Evolutionary conservation across 2,888 invertebrate species (phyloP).

Genomic region (Diaphora mendica): DNA sequence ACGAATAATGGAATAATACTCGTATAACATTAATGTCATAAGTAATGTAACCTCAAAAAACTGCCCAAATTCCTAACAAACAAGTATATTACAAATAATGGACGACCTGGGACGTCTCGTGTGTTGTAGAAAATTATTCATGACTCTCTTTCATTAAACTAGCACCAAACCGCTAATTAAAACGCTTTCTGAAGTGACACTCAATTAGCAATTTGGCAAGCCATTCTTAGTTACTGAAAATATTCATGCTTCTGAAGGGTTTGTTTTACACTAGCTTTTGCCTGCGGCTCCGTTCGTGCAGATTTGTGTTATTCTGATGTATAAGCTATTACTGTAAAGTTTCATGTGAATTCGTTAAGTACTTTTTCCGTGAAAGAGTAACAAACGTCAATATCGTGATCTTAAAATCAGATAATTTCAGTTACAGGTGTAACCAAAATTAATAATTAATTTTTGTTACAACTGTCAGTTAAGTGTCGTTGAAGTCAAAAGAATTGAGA

Average conservation of each 20-base stretch:
- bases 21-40: neutral
- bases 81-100: neutral
- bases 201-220: neutral
- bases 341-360: too few relatives aligned
- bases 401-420: too few relatives aligned
- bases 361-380: too few relatives aligned
- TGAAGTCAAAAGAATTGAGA: too few relatives aligned
- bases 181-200: neutral
- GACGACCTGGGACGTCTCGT: neutral
- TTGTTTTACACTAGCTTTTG: neutral
- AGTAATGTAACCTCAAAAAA: neutral
- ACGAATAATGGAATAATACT: neutral
- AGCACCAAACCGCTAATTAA: neutral
- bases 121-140: neutral
- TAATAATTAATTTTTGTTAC: too few relatives aligned
- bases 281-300: too few relatives aligned
- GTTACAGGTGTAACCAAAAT: too few relatives aligned
- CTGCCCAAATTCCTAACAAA: neutral
- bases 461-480: too few relatives aligned
- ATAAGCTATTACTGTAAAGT: too few relatives aligned
- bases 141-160: neutral
- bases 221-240: neutral
- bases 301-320: too few relatives aligned
- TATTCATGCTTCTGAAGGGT: neutral
- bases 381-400: neutral